phyloP scores from a whole-genome alignment of 1,140 invertebrate genomes.

The Araneus ventricosus region DNA sequence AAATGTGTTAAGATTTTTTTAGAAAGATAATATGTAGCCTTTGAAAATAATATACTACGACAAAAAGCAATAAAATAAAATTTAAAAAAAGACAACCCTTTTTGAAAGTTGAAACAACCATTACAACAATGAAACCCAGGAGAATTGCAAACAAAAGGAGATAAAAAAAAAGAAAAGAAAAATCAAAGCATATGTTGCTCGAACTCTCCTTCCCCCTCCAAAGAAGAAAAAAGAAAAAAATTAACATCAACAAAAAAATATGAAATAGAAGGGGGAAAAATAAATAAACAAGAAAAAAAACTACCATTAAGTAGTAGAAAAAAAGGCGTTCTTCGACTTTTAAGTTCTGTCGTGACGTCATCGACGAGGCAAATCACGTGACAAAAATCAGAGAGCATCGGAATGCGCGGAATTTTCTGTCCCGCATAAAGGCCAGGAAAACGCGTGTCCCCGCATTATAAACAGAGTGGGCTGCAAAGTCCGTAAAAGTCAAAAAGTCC shows the following conservation, averaged over 20 bases:
- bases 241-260: background rate
- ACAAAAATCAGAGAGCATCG: conserved; percentile 35
- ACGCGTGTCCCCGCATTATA: conserved; percentile 51
- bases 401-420: conserved; percentile 19
- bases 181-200: background rate
- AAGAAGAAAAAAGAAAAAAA: background rate
- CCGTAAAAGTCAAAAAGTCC: conserved; percentile 19
- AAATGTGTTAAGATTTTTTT: background rate
- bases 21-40: background rate
- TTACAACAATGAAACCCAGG: background rate
- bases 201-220: no score
- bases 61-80: background rate
- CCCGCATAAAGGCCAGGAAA: conserved; percentile 30
- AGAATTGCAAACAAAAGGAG: background rate
- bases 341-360: conserved; percentile 20
- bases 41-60: background rate
- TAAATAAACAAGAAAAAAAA: background rate
- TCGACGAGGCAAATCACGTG: conserved; percentile 54
- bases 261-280: background rate
- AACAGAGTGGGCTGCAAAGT: conserved; percentile 7
- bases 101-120: background rate
- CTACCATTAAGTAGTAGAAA: background rate
- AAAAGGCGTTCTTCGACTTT: conserved; percentile 35
- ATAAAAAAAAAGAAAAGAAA: background rate
- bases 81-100: background rate